These are phyloP conservation scores for Mormyrops attenuatus DNA, from an alignment of 2,797 vertebrate genomes.

Conservation along the genomic window DNA sequence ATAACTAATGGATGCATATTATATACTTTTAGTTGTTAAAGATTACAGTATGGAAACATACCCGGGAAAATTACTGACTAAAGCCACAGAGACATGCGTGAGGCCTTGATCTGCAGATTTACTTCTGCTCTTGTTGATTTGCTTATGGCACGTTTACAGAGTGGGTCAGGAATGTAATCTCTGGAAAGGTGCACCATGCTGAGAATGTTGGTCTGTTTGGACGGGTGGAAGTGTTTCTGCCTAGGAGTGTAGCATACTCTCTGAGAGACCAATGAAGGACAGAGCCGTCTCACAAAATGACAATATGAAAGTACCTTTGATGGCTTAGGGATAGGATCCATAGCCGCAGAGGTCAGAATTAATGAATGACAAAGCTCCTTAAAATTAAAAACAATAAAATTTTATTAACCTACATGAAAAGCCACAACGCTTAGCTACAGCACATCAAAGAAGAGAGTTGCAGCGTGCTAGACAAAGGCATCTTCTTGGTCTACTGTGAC, in stretches of 20 bases:
- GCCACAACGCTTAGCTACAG: background rate
- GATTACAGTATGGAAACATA: background rate
- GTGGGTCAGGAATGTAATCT: background rate
- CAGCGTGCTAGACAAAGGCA: background rate
- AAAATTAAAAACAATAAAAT: background rate
- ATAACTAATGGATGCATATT: background rate
- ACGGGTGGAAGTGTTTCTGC: background rate
- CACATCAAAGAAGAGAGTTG: background rate
- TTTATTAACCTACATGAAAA: background rate
- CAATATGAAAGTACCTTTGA: slow-evolving; percentile 34
- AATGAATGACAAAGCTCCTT: background rate
- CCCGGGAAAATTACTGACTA: background rate
- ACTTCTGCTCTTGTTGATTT: background rate
- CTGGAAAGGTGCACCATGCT: background rate
- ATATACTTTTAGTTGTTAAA: background rate
- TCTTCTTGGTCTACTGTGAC: background rate
- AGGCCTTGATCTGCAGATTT: background rate
- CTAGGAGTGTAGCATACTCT: background rate
- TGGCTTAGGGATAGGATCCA: slow-evolving; percentile 33
- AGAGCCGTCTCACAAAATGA: background rate
- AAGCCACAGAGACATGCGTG: background rate
- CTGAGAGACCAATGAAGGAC: background rate
- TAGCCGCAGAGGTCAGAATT: slow-evolving; percentile 16
- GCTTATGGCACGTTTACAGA: background rate
- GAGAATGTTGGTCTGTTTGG: background rate